Evolutionary conservation across 1,140 invertebrate species (phyloP), one percentile per base, ranked within the genome.

Genomic region (Cydia pomonella): DNA sequence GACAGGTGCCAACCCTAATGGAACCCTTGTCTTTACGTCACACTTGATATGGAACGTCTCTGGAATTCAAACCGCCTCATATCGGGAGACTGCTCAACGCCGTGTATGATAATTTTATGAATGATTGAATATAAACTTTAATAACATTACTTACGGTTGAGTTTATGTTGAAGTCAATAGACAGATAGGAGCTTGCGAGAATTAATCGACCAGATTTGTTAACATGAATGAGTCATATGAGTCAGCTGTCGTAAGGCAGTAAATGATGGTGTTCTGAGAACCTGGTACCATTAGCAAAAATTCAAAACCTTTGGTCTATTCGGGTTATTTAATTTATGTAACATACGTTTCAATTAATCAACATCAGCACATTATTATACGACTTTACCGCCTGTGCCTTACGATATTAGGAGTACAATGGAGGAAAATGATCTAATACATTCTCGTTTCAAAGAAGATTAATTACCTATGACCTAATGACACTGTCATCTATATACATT

Each of bases 21-120:
- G 25, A n/a, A 64, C 63, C 63, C 63, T 64, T n/a, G 63, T 64
- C 63, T 13, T 64, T 25, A 33, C 63, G 63, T 64, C 63, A 64
- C 63, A 64, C 25, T n/a, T 64, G 63, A 64, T 64, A 29, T 27
- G 59, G 27, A 23, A 64, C 63, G 25, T 64, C 63, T 27, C 27
- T 10, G 25, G 63, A 64, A 64, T 64, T 64, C 63, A 13, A 64
- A 64, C 25, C 0, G 25, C 25, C 16, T n/a, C 59, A 27, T 27
- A 63, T 63, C 25, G 10, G 5, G 10, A 64, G 1, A 59, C 53
- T 2, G 0, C 18, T 21, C 7, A 59, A n/a, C 53, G 10, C 21
- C 9, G 2, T 10, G 53, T 59, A 59, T 50, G 47, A 4, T 50
- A 50, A 50, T 50, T 50, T 59, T 21, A 59, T 3, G 9, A 59